Percentiles rank a stretch among this genome's conserved stretches.
phyloP scores from a whole-genome alignment of 2,113 vertebrate genomes.

The Corythornis madagascariensis region DNA sequence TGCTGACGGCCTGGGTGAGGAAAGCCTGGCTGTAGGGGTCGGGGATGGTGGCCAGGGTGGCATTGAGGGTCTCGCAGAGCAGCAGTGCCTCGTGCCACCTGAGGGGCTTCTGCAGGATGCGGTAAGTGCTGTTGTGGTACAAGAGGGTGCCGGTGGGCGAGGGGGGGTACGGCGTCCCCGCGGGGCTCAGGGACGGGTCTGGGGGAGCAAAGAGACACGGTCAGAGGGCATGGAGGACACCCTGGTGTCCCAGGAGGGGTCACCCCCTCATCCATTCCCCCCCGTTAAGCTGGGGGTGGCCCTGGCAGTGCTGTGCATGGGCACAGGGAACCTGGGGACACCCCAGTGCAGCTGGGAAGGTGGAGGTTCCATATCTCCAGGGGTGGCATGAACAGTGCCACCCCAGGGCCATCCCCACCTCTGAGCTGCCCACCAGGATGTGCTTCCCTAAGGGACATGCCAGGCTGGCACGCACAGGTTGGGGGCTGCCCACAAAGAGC shows the following conservation, averaged over 20 bases:
- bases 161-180: conserved; percentile 71
- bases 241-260: not conserved
- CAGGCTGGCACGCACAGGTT: not conserved
- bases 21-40: conserved; percentile 90
- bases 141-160: conserved; percentile 78
- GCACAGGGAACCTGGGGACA: not conserved
- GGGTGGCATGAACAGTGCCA: not conserved
- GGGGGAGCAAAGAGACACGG: not conserved
- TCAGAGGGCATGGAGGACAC: not conserved
- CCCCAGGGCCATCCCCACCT: not conserved
- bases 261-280: not conserved
- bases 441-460: rapidly evolving
- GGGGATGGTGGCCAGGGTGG: conserved; percentile 81
- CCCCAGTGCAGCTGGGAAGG: rapidly evolving
- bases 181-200: conserved; percentile 74
- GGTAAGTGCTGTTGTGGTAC: conserved; percentile 87
- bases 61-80: conserved; percentile 89
- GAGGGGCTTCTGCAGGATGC: conserved; percentile 87
- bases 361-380: not conserved
- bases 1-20: conserved; percentile 85
- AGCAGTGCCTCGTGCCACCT: conserved; percentile 90
- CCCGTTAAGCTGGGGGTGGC: not conserved
- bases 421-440: not conserved
- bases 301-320: not conserved
- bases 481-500: not conserved